Conservation (phyloP, 2,888 invertebrate species). For the Rhaphigaster nebulosa region DNA sequence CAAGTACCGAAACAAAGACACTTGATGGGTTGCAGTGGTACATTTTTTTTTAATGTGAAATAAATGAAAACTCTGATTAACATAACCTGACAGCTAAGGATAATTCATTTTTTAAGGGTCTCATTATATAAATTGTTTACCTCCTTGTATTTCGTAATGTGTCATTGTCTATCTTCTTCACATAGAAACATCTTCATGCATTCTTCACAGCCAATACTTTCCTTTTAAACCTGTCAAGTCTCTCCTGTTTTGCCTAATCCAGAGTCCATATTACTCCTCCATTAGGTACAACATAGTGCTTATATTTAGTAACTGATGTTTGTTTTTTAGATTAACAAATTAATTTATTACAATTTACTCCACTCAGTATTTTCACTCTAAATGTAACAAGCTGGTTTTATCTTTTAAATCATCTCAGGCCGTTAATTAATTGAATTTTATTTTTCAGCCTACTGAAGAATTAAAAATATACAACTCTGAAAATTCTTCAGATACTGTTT, state of each 20-base stretch:
- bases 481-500: not conserved
- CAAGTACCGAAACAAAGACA: too few relatives aligned
- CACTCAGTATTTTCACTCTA: not conserved
- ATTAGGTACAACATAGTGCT: not conserved
- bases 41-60: too few relatives aligned
- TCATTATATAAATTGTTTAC: too few relatives aligned
- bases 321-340: too few relatives aligned
- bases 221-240: not conserved
- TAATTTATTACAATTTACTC: too few relatives aligned
- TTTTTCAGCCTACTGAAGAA: conserved; percentile 51
- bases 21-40: too few relatives aligned
- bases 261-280: not conserved
- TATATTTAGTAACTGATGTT: not conserved
- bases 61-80: too few relatives aligned
- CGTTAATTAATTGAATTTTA: not conserved
- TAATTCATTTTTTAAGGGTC: too few relatives aligned
- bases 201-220: not conserved
- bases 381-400: not conserved
- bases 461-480: conserved; percentile 35
- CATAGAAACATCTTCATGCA: not conserved
- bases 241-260: too few relatives aligned
- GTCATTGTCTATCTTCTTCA: not conserved
- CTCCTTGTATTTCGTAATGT: not conserved
- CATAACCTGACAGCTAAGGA: too few relatives aligned
- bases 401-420: not conserved